Base-by-base conservation (phyloP, 2,113 vertebrate genomes). In the Laterallus jamaicensis region DNA sequence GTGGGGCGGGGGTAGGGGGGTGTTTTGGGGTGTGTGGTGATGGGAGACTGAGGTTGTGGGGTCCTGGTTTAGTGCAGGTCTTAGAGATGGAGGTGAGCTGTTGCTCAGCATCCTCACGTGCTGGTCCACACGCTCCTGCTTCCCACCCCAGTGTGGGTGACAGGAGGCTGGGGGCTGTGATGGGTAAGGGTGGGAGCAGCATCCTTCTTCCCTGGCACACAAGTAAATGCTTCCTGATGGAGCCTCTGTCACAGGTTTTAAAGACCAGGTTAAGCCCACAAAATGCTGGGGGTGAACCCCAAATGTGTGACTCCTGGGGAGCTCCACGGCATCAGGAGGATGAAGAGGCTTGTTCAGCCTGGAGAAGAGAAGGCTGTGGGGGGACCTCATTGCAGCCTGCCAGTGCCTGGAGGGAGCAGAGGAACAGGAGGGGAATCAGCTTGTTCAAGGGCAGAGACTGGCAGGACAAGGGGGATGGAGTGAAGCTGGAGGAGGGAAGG, bases 201-300 rank as follows among this genome's bases (percentile, higher is more conserved):
- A 13, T 3, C n/a, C 5, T 4, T 3, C 1, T 15, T 56, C 50
- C 31, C 0, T 16, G 13, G 31, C 25, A 4, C 32, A 15, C 9
- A 79, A 66, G 40, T 6, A 10, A 40, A 20, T 2, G 26, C 20
- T 52, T 44, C 77, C 60, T 3, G 8, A 14, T 2, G 42, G 62
- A 50, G 64, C 14, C 1, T 35, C 29, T 1, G 3, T 13, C 29
- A 1, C 1, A 8, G 67, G 29, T 28, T 55, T 35, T 42, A n/a
- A 40, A 9, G 16, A n/a, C n/a, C 3, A 4, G 40, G 64, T 17
- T 10, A 25, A 29, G 20, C 15, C 28, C 18, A 4, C 44, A 12
- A 37, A 71, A 42, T 1, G 50, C 42, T 6, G 18, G 11, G 19
- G 42, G 82, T 11, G 2, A 42, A 7, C 10, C 25, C 52, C 6